phyloP scores from a whole-genome alignment of 1,140 invertebrate species.

The Sitophilus oryzae region DNA sequence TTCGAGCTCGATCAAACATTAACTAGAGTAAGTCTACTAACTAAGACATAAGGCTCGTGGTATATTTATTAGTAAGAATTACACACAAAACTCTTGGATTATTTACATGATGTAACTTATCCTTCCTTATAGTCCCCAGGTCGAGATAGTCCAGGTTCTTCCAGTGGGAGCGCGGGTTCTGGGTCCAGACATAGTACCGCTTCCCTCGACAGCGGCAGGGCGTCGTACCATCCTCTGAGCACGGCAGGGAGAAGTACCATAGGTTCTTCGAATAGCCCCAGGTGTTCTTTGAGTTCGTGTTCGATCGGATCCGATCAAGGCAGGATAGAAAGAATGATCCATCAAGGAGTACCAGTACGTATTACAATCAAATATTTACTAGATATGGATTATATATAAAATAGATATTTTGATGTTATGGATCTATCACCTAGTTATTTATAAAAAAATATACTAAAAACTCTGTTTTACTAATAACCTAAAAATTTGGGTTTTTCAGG shows the following conservation, averaged over 20 bases:
- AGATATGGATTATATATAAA: too few species aligned
- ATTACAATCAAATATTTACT: neutral
- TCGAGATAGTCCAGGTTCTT: constrained; percentile 81
- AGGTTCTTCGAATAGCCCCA: constrained; percentile 42
- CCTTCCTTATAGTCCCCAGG: constrained; percentile 73
- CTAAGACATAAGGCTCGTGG: too few species aligned
- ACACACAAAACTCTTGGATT: too few species aligned
- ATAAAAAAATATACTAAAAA: too few species aligned
- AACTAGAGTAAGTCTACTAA: too few species aligned
- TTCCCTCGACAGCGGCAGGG: constrained; percentile 85
- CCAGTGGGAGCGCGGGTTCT: constrained; percentile 68
- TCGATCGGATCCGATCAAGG: constrained; percentile 70
- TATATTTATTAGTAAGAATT: too few species aligned
- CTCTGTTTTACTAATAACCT: too few species aligned
- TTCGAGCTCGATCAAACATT: too few species aligned
- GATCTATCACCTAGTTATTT: too few species aligned
- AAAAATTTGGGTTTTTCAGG: too few species aligned
- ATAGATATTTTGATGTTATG: too few species aligned
- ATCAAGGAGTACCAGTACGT: constrained; percentile 56
- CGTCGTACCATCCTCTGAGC: constrained; percentile 60
- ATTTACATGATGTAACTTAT: too few species aligned
- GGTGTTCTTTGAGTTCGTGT: constrained; percentile 64
- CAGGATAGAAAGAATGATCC: constrained; percentile 58
- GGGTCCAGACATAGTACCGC: constrained; percentile 84
- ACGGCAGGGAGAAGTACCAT: constrained; percentile 43